Evolutionary conservation across 37 sponge, comb jelly and placozoan species (phyloP).

Genomic region (Ianthella basta): DNA sequence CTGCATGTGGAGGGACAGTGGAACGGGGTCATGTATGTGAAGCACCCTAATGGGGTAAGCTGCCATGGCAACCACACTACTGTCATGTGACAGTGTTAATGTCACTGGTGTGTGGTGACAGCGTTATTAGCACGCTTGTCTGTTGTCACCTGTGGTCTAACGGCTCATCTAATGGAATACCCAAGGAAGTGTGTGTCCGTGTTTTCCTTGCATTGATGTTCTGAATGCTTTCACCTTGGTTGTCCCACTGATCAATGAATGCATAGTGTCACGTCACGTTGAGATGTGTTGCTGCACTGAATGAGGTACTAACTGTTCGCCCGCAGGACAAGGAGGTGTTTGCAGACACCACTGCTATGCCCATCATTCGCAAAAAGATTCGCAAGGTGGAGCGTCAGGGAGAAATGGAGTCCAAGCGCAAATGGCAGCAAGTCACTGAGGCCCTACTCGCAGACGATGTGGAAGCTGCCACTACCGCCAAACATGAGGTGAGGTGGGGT

Average conservation of each 20-base stretch:
- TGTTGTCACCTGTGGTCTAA: not conserved
- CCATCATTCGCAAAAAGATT: constrained; percentile 87
- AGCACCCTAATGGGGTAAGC: constrained; percentile 72
- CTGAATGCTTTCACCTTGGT: no score
- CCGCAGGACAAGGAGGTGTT: constrained; percentile 81
- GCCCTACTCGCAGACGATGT: constrained; percentile 68
- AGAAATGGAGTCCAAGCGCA: constrained; percentile 72
- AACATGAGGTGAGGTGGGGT: constrained; percentile 63
- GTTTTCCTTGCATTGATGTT: no score
- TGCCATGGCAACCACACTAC: not conserved
- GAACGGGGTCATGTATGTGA: constrained; percentile 92
- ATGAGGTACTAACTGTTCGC: no score
- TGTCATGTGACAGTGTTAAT: not conserved
- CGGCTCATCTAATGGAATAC: not conserved
- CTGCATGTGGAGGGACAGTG: constrained; percentile 94
- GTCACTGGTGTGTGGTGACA: not conserved
- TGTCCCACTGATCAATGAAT: no score
- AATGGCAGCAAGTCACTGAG: constrained; percentile 86
- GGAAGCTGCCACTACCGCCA: constrained; percentile 90
- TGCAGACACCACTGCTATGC: constrained; percentile 77
- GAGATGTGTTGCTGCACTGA: no score
- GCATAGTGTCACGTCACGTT: no score
- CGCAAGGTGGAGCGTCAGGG: constrained; percentile 72
- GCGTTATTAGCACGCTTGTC: not conserved
- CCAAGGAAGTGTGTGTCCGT: no score